phyloP scores from a whole-genome alignment of 1,140 invertebrate species.

The Agrypnia vestita region DNA sequence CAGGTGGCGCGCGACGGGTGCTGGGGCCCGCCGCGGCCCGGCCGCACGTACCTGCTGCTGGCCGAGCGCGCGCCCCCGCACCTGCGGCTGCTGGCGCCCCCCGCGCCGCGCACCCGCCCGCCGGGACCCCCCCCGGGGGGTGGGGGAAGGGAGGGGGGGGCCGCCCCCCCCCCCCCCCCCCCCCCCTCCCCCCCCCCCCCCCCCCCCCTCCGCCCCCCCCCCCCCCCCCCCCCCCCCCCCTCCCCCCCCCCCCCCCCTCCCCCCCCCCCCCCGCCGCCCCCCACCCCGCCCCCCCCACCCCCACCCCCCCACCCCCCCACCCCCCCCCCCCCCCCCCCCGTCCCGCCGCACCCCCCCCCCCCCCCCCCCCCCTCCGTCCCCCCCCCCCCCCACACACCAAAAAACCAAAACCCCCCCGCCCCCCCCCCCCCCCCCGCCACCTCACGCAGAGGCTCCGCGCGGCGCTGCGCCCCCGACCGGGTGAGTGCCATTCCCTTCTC shows the following conservation, averaged over 20 bases:
- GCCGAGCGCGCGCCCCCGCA: conserved; percentile 42
- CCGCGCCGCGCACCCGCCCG: conserved; percentile 41
- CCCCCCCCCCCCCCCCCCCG: too few relatives aligned
- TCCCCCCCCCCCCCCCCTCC: too few relatives aligned
- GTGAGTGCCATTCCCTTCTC: conserved; percentile 23
- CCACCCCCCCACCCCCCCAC: too few relatives aligned
- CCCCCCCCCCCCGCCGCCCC: too few relatives aligned
- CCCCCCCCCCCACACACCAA: background rate
- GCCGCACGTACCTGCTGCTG: conserved; percentile 63
- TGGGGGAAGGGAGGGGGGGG: conserved; percentile 38
- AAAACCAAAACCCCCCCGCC: conserved; percentile 23
- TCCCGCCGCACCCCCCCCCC: too few relatives aligned
- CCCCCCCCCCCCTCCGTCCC: too few relatives aligned
- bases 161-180: too few relatives aligned
- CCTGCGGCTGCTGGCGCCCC: conserved; percentile 48
- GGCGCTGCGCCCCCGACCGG: conserved; percentile 38
- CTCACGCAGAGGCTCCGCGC: conserved; percentile 37
- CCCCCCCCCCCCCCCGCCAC: conserved; percentile 41
- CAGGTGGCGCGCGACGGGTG: conserved; percentile 77
- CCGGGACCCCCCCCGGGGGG: conserved; percentile 11
- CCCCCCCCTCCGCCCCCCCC: too few relatives aligned
- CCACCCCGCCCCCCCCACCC: too few relatives aligned
- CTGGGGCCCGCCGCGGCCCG: conserved; percentile 77
- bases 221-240: too few relatives aligned
- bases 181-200: too few relatives aligned